Conservation (phyloP, 2,888 invertebrate species). For the Cloeon dipterum region DNA sequence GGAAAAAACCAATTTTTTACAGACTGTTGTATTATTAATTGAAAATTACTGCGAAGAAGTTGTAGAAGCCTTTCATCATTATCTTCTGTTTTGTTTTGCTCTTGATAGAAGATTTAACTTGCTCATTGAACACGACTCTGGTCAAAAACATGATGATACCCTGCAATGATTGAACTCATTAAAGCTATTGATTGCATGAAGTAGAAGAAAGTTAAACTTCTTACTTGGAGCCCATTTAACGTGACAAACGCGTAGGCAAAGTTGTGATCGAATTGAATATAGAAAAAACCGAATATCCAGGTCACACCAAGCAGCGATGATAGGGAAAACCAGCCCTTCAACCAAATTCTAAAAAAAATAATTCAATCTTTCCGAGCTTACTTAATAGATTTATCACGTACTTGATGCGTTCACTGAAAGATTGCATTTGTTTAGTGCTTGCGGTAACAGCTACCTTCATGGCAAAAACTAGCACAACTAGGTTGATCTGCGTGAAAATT, state of each 20-base stretch:
- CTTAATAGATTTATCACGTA: not conserved
- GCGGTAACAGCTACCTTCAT: slow-evolving; percentile 6
- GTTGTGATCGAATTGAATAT: slow-evolving; percentile 16
- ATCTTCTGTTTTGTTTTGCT: not conserved
- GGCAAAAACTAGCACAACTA: slow-evolving; percentile 5
- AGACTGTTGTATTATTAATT: not conserved
- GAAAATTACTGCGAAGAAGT: too few relatives aligned
- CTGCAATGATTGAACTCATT: not conserved
- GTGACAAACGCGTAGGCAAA: slow-evolving; percentile 24
- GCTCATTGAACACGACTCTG: slow-evolving; percentile 3
- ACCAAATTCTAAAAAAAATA: slow-evolving; percentile 15
- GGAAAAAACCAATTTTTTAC: too few relatives aligned
- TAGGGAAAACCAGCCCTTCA: slow-evolving; percentile 20
- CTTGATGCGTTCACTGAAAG: not conserved
- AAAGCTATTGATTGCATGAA: too few relatives aligned
- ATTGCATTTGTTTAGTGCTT: slow-evolving; percentile 2
- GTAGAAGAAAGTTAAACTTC: too few relatives aligned
- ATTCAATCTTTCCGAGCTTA: not conserved
- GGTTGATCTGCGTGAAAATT: too few relatives aligned
- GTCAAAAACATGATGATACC: slow-evolving; percentile 4
- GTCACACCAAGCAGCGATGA: slow-evolving; percentile 23
- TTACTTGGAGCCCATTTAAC: slow-evolving; percentile 15
- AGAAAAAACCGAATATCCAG: slow-evolving; percentile 23
- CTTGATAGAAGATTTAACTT: not conserved
- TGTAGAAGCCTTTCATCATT: not conserved